Percentiles rank a stretch among this genome's conserved stretches.
These are phyloP conservation scores for Sanderia malayensis DNA, from an alignment of 30 jellyfish, hydroid and myxozoan genomes.

Conservation along the genomic window DNA sequence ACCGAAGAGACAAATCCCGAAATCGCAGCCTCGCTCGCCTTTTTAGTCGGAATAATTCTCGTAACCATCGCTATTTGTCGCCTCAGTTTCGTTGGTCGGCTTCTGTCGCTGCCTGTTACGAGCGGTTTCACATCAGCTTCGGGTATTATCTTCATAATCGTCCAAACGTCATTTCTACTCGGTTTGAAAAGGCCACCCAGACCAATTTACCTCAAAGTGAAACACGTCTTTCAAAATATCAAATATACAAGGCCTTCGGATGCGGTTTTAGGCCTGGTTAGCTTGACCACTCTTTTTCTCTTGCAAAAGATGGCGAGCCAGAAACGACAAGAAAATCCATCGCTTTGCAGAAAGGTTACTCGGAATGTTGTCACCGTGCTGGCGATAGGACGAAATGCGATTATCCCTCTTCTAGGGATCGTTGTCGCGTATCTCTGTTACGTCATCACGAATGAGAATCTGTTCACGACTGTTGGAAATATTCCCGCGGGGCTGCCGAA, in stretches of 20 bases:
- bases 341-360: background rate
- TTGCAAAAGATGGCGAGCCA: background rate
- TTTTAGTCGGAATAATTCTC: background rate
- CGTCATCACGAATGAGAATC: conserved; percentile 4
- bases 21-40: background rate
- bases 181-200: background rate
- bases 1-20: background rate
- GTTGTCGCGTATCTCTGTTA: conserved; percentile 37
- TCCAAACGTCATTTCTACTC: background rate
- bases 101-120: background rate
- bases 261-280: background rate
- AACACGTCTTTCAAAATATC: background rate
- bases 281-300: background rate
- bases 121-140: conserved; percentile 4
- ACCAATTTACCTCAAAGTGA: background rate
- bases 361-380: background rate
- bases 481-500: conserved; percentile 82
- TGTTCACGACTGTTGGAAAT: conserved; percentile 50
- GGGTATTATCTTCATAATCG: background rate
- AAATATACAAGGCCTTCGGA: background rate
- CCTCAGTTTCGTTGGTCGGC: background rate
- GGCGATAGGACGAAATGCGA: conserved; percentile 48
- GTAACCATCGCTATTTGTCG: background rate
- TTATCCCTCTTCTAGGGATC: conserved; percentile 60
- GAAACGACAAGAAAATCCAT: background rate